phyloP scores from a whole-genome alignment of 2,888 invertebrate species.

The Apamea crenata region DNA sequence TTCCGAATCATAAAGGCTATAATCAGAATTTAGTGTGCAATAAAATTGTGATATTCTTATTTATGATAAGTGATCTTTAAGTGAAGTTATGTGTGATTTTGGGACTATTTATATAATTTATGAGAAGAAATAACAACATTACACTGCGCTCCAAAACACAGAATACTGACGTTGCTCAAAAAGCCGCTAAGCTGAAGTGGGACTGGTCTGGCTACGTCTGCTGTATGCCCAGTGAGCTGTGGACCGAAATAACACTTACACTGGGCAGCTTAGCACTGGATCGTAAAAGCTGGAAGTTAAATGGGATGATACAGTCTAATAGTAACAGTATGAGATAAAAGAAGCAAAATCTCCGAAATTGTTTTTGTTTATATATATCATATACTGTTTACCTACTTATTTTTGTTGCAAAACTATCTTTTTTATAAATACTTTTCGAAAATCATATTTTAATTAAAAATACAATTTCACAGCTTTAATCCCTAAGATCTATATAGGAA shows the following conservation, averaged over 20 bases:
- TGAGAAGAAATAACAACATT: background rate
- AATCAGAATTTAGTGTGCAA: constrained; percentile 23
- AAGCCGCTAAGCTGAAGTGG: background rate
- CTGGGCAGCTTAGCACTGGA: background rate
- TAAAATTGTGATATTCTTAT: constrained; percentile 32
- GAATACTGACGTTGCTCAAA: background rate
- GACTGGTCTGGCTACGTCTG: background rate
- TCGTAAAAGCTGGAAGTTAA: background rate
- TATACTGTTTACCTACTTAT: background rate
- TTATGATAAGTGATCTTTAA: constrained; percentile 27
- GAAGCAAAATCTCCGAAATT: background rate
- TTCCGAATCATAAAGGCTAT: constrained; percentile 6
- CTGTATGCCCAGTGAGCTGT: background rate
- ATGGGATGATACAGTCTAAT: background rate
- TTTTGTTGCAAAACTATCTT: background rate
- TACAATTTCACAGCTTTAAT: background rate
- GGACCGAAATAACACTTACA: background rate
- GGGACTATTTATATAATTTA: background rate
- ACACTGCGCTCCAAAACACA: background rate
- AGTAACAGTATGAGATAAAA: background rate
- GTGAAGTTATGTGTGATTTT: background rate
- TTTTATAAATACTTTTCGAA: background rate
- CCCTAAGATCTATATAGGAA: background rate
- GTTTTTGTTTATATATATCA: background rate
- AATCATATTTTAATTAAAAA: background rate